These are phyloP conservation scores for Ruditapes philippinarum DNA, from an alignment of 1,140 invertebrate species.

Conservation along the genomic window DNA sequence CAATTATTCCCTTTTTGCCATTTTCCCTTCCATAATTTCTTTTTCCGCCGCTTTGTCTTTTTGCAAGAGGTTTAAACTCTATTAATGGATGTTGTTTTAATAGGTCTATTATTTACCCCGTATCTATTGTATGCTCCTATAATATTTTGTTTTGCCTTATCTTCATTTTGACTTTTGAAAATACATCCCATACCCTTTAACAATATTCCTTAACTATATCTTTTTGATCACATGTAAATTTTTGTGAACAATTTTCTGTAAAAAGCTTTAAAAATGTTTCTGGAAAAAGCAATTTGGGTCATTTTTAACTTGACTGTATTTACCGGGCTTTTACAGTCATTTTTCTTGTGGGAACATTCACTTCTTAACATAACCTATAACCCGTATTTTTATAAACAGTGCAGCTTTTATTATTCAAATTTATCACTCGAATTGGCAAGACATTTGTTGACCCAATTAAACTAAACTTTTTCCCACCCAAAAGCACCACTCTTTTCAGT, in stretches of 20 bases:
- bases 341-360: too few species aligned
- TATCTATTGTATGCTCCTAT: constrained; percentile 47
- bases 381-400: constrained; percentile 1
- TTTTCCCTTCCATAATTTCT: constrained; percentile 20
- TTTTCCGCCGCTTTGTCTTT: not conserved
- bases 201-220: constrained; percentile 14
- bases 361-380: not conserved
- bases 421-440: not conserved
- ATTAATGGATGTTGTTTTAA: constrained; percentile 26
- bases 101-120: not conserved
- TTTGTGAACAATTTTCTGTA: too few species aligned
- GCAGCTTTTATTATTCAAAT: not conserved
- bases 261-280: too few species aligned
- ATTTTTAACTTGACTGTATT: too few species aligned
- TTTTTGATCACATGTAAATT: too few species aligned
- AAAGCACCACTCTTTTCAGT: not conserved
- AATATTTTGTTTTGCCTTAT: constrained; percentile 21
- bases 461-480: not conserved
- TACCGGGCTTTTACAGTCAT: too few species aligned
- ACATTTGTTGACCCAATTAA: not conserved
- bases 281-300: too few species aligned
- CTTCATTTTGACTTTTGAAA: not conserved
- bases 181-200: not conserved
- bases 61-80: constrained; percentile 23
- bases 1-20: constrained; percentile 78